A percentile compares a stretch with the other conserved stretches of the same genome.
Conservation (phyloP, 2,888 invertebrate genomes). For the Cecidostiba fungosa region DNA sequence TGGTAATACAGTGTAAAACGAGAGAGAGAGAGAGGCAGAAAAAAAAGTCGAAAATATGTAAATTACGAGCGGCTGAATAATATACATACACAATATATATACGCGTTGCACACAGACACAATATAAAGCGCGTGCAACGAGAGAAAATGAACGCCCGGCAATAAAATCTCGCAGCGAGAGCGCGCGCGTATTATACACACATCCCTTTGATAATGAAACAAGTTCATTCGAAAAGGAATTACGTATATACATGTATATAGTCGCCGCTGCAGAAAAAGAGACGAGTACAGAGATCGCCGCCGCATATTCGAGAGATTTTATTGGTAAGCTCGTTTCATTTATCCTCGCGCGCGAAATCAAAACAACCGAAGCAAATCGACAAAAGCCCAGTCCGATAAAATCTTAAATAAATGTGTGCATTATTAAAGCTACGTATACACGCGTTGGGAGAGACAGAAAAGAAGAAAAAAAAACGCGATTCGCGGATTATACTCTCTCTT, state of each 20-base stretch:
- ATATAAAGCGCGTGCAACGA: not conserved
- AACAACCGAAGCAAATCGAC: conserved; percentile 1
- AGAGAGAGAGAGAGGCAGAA: not conserved
- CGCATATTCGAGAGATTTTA: conserved; percentile 37
- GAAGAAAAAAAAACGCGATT: not conserved
- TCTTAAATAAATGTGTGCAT: conserved; percentile 50
- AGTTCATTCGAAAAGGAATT: conserved; percentile 50
- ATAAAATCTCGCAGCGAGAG: not conserved
- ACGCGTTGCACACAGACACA: not conserved
- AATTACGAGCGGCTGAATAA: conserved; percentile 24
- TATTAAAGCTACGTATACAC: conserved; percentile 25
- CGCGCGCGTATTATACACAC: not conserved
- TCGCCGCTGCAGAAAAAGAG: too few species aligned
- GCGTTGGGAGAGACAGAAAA: not conserved
- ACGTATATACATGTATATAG: not conserved
- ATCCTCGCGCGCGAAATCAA: conserved; percentile 28
- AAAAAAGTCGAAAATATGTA: conserved; percentile 27
- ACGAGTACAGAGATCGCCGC: not conserved
- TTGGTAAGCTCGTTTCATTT: conserved; percentile 14
- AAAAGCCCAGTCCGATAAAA: conserved; percentile 28
- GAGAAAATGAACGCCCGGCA: not conserved
- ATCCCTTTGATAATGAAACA: conserved; percentile 50
- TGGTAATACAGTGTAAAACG: not conserved
- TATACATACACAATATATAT: not conserved
- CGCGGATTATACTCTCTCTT: not conserved